Evolutionary conservation across 2,888 invertebrate species (phyloP).

Genomic region (Argyresthia goedartella): DNA sequence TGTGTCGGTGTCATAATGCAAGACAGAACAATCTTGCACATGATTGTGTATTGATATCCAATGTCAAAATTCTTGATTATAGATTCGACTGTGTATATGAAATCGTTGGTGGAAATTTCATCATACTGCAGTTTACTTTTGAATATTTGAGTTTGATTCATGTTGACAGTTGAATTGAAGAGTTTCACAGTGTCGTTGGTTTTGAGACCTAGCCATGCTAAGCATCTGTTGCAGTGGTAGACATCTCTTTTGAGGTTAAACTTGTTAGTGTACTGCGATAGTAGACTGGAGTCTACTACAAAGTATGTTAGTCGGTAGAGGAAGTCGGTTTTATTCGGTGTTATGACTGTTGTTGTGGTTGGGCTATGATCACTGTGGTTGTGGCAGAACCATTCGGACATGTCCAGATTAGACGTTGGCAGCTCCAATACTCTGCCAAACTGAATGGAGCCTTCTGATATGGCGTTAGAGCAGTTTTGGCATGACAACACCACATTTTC

Average conservation of each 20-base stretch:
- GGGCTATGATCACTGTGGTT: conserved; percentile 35
- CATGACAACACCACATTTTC: conserved; percentile 42
- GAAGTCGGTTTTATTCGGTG: conserved; percentile 65
- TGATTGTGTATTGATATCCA: conserved; percentile 57
- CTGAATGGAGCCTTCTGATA: conserved; percentile 50
- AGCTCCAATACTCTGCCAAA: conserved; percentile 74
- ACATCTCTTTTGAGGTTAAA: conserved; percentile 54
- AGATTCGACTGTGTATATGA: conserved; percentile 61
- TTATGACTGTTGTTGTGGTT: conserved; percentile 27
- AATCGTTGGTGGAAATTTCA: conserved; percentile 40
- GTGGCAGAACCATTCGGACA: conserved; percentile 78
- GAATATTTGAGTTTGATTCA: conserved; percentile 26
- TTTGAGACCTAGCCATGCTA: conserved; percentile 69
- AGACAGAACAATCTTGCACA: conserved; percentile 68
- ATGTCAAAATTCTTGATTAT: conserved; percentile 60
- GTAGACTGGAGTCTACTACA: conserved; percentile 45
- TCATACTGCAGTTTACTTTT: background rate
- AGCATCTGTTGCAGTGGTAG: conserved; percentile 69
- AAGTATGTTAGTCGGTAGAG: conserved; percentile 71
- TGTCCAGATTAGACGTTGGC: conserved; percentile 71
- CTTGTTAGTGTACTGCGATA: conserved; percentile 52
- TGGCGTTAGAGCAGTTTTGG: conserved; percentile 51
- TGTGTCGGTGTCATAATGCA: conserved; percentile 47
- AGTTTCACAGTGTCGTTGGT: conserved; percentile 56
- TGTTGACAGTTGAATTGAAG: conserved; percentile 70